phyloP scores from a whole-genome alignment of 1,140 invertebrate genomes.

The Drosophila persimilis region DNA sequence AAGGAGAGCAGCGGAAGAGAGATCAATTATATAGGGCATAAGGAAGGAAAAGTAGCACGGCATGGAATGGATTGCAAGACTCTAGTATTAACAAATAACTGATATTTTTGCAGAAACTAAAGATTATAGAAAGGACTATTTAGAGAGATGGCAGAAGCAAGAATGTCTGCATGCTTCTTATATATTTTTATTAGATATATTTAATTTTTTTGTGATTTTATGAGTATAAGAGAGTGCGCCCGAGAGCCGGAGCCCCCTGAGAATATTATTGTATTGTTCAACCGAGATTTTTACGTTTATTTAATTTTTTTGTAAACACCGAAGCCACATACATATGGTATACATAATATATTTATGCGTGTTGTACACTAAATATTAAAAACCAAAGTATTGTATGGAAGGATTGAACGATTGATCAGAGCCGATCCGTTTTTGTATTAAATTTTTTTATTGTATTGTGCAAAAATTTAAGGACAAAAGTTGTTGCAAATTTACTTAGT shows the following conservation, averaged over 20 bases:
- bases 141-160: conserved; percentile 8
- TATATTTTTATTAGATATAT: conserved; percentile 41
- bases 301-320: conserved; percentile 54
- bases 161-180: conserved; percentile 46
- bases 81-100: too few species aligned
- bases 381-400: conserved; percentile 70
- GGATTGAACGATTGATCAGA: background rate
- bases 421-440: conserved; percentile 38
- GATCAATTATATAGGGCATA: conserved; percentile 21
- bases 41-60: background rate
- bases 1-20: conserved; percentile 41
- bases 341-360: conserved; percentile 4
- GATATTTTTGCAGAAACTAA: conserved; percentile 52
- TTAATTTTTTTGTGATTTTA: conserved; percentile 81
- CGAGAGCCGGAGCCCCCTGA: conserved; percentile 20
- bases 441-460: conserved; percentile 19
- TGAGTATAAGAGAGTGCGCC: conserved; percentile 55
- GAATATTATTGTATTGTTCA: conserved; percentile 47
- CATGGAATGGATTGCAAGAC: too few species aligned
- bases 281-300: conserved; percentile 31
- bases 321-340: background rate
- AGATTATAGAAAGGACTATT: conserved; percentile 15
- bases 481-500: conserved; percentile 69
- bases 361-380: conserved; percentile 28
- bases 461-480: conserved; percentile 5